phyloP scores from a whole-genome alignment of 2,113 vertebrate genomes.

The Callipepla squamata region DNA sequence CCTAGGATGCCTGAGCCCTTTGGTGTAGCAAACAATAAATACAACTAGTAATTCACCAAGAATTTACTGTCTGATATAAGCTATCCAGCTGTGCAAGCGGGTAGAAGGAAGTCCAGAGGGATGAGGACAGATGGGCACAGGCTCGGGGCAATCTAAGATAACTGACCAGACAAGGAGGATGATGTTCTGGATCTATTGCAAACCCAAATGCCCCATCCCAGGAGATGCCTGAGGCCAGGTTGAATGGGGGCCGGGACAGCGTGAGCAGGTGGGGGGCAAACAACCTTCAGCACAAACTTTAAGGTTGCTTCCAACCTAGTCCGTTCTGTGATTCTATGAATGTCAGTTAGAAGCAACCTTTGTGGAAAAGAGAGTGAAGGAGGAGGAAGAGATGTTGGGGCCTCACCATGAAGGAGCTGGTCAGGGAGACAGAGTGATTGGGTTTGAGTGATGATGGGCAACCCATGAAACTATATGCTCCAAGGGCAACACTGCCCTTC shows the following conservation, averaged over 20 bases:
- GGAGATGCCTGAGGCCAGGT: too few species aligned
- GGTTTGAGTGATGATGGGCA: background rate
- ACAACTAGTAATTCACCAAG: background rate
- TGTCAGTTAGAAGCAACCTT: background rate
- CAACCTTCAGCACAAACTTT: too few species aligned
- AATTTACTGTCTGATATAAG: conserved; percentile 9
- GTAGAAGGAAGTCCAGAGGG: background rate
- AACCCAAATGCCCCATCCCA: background rate
- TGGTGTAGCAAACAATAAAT: background rate
- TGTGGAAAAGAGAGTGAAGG: background rate
- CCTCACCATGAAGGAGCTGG: background rate
- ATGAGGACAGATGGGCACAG: background rate
- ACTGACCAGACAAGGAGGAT: background rate
- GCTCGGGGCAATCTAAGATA: background rate
- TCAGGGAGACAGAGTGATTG: background rate
- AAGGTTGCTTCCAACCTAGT: too few species aligned
- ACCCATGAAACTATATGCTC: rapidly evolving
- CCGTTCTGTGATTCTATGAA: too few species aligned
- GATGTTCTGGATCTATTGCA: background rate
- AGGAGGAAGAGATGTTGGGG: background rate
- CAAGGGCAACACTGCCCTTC: rapidly evolving
- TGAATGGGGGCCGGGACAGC: too few species aligned
- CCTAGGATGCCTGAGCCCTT: conserved; percentile 18
- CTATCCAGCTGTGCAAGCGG: background rate
- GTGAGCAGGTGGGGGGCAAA: too few species aligned